These are phyloP conservation scores for Paguma larvata DNA, from an alignment of 2,797 vertebrate genomes.

Conservation along the genomic window DNA sequence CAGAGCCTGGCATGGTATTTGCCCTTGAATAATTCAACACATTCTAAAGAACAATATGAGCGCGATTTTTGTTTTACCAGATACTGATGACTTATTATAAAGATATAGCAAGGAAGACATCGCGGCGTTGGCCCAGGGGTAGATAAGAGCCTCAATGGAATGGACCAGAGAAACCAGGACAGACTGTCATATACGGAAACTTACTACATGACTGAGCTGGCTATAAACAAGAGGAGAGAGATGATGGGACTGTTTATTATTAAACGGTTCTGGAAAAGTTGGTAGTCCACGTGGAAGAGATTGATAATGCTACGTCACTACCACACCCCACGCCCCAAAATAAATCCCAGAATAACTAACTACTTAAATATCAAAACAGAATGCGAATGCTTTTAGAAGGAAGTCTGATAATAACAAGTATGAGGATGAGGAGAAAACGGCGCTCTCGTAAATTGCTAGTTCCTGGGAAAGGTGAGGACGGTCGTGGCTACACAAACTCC, in stretches of 20 bases:
- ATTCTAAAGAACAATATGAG: conserved; percentile 21
- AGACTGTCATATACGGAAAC: neutral
- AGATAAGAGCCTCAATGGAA: neutral
- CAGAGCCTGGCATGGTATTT: no score
- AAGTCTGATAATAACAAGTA: neutral
- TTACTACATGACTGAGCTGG: neutral
- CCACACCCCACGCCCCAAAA: neutral
- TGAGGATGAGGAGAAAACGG: neutral
- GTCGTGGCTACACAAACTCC: neutral
- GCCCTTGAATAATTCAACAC: neutral
- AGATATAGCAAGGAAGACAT: neutral
- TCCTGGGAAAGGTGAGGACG: neutral
- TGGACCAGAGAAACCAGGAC: conserved; percentile 17
- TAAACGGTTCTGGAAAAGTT: neutral
- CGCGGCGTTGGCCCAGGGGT: neutral
- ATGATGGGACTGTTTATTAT: neutral
- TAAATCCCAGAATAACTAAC: conserved; percentile 2
- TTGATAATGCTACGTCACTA: neutral
- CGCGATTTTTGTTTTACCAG: neutral
- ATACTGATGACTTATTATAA: neutral
- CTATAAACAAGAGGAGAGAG: conserved; percentile 29
- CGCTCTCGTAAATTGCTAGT: neutral
- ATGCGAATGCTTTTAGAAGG: neutral
- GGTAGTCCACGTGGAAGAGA: neutral
- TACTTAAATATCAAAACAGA: conserved; percentile 13